A percentile compares a stretch with the other conserved stretches of the same genome.
These are phyloP conservation scores for Nasonia vitripennis DNA, from an alignment of 1,140 invertebrate species.

Conservation along the genomic window DNA sequence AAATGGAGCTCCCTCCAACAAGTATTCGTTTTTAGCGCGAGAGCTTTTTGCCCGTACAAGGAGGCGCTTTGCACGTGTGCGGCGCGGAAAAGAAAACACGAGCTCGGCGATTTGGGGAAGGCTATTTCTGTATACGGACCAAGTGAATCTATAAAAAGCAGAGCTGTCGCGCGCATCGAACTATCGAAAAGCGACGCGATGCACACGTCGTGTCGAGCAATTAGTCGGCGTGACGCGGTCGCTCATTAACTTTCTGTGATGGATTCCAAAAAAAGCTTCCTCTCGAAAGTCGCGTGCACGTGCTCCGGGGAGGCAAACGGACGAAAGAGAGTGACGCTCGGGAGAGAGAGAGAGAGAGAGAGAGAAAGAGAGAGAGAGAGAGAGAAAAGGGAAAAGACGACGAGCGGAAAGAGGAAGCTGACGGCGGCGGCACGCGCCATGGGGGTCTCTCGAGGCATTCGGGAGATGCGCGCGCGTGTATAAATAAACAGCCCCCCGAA, in stretches of 20 bases:
- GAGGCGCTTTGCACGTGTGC: not conserved
- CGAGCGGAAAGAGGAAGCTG: constrained; percentile 9
- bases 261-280: constrained; percentile 5
- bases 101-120: not conserved
- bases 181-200: too few relatives aligned
- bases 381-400: not conserved
- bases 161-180: too few relatives aligned
- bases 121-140: not conserved
- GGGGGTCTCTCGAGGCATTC: constrained; percentile 43
- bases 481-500: constrained; percentile 27
- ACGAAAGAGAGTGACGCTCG: not conserved
- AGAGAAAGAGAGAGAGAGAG: not conserved
- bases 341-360: not conserved
- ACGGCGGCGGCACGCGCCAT: constrained; percentile 37
- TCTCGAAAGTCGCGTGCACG: not conserved
- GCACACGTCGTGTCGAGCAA: too few relatives aligned
- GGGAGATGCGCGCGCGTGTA: constrained; percentile 36
- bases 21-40: not conserved
- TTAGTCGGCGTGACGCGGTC: not conserved
- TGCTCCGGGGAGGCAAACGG: not conserved
- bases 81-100: too few relatives aligned
- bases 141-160: too few relatives aligned
- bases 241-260: not conserved
- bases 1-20: not conserved
- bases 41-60: constrained; percentile 2